A percentile compares a stretch with the other conserved stretches of the same genome.
Conservation (phyloP, 2,113 vertebrate genomes). For the Pristiophorus japonicus region DNA sequence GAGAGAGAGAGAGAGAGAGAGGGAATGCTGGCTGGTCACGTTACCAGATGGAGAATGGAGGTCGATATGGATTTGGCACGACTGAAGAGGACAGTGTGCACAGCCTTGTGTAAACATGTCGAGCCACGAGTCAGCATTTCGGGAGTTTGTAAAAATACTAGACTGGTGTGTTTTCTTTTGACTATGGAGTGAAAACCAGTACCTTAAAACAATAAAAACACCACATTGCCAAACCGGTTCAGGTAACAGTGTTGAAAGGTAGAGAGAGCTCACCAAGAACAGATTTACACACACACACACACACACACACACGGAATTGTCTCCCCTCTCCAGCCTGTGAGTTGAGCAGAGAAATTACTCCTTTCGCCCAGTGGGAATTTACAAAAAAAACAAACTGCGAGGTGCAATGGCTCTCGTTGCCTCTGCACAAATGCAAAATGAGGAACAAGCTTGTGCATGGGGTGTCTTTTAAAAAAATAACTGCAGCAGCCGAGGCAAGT, state of each 20-base stretch:
- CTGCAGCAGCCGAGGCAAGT: not conserved
- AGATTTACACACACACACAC: not conserved
- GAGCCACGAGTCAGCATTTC: not conserved
- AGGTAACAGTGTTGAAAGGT: conserved; percentile 42
- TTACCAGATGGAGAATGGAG: not conserved
- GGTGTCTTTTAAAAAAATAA: not conserved
- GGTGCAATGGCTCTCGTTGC: not conserved
- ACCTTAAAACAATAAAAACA: conserved; percentile 45
- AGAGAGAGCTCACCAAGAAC: conserved; percentile 41
- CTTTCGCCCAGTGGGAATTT: not conserved
- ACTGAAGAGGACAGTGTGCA: conserved; percentile 36
- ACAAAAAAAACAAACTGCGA: not conserved
- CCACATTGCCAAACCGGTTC: not conserved
- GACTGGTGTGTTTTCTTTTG: conserved; percentile 38
- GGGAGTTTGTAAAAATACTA: not conserved
- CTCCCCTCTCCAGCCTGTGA: not conserved
- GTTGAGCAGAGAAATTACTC: not conserved
- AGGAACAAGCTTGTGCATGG: not conserved
- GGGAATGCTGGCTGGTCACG: not conserved
- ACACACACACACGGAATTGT: not conserved
- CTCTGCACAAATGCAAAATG: not conserved
- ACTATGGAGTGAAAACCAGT: conserved; percentile 47
- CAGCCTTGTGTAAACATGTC: conserved; percentile 43
- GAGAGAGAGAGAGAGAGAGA: not conserved
- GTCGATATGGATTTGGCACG: not conserved